Evolutionary conservation across 2,113 vertebrate genomes (phyloP).

Genomic region (Lonchura striata): DNA sequence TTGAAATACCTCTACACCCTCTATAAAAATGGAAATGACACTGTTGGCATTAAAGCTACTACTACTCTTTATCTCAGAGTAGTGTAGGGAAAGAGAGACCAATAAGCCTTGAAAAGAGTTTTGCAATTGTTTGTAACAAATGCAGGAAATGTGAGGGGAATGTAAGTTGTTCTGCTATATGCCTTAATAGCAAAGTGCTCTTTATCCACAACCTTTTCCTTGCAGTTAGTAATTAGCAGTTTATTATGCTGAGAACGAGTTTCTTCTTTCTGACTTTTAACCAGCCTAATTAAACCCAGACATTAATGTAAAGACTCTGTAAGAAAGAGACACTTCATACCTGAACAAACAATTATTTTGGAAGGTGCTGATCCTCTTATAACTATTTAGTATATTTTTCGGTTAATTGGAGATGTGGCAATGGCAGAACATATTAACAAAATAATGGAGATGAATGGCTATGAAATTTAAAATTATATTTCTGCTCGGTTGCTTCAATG

Average conservation of each 20-base stretch:
- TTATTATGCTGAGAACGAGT: conserved; percentile 2
- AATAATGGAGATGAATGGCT: background rate
- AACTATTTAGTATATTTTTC: background rate
- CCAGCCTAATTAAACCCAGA: conserved; percentile 40
- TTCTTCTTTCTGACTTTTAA: conserved; percentile 34
- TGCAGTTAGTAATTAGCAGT: conserved; percentile 28
- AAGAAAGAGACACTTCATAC: conserved; percentile 24
- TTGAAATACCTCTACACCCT: background rate
- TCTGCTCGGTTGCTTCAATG: conserved; percentile 1
- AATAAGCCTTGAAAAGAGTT: background rate
- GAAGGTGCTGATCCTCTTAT: conserved; percentile 41
- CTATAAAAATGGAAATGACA: background rate
- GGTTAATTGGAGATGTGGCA: background rate
- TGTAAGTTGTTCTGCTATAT: background rate
- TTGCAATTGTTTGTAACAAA: conserved; percentile 9
- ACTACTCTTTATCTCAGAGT: background rate
- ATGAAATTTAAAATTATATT: conserved; percentile 6
- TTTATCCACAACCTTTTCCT: background rate
- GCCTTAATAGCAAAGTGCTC: background rate
- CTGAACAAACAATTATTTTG: conserved; percentile 54
- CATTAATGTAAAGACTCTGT: conserved; percentile 29
- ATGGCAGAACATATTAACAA: conserved; percentile 32
- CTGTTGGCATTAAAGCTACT: background rate
- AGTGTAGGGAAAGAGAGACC: background rate
- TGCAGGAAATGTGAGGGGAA: background rate